Evolutionary conservation across 2,888 invertebrate genomes (phyloP).

Genomic region (Agrilus cyanescens): DNA sequence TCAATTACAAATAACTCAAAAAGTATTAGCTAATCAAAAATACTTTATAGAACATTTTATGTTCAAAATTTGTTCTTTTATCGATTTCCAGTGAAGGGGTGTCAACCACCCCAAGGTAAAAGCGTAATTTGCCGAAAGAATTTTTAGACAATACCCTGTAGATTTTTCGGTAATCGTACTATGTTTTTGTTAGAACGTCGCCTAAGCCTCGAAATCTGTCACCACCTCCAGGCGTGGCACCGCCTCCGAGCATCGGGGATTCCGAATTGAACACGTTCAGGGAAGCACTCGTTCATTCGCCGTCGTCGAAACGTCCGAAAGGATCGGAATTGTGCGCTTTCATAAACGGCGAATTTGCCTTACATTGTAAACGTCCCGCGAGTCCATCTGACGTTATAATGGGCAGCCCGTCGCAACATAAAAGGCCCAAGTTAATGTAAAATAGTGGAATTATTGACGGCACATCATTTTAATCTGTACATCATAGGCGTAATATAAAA

Average conservation of each 20-base stretch:
- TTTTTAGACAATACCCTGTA: not conserved
- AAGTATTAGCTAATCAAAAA: no score
- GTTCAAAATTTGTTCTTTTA: no score
- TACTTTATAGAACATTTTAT: no score
- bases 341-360: conserved; percentile 59
- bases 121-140: not conserved
- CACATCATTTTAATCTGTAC: not conserved
- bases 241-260: conserved; percentile 32
- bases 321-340: conserved; percentile 57
- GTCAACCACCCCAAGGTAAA: not conserved
- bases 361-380: conserved; percentile 58
- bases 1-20: no score
- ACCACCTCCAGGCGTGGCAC: conserved; percentile 32
- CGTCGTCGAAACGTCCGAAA: conserved; percentile 32
- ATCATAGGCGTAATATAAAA: no score
- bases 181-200: conserved; percentile 36
- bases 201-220: conserved; percentile 42
- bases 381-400: conserved; percentile 61
- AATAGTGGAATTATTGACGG: conserved; percentile 18
- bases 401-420: conserved; percentile 65
- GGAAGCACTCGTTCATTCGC: conserved; percentile 55
- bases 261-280: conserved; percentile 60
- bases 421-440: conserved; percentile 62
- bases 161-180: not conserved
- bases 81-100: not conserved